Evolutionary conservation across 2,888 invertebrate genomes (phyloP).

Genomic region (Drosophila limbata): DNA sequence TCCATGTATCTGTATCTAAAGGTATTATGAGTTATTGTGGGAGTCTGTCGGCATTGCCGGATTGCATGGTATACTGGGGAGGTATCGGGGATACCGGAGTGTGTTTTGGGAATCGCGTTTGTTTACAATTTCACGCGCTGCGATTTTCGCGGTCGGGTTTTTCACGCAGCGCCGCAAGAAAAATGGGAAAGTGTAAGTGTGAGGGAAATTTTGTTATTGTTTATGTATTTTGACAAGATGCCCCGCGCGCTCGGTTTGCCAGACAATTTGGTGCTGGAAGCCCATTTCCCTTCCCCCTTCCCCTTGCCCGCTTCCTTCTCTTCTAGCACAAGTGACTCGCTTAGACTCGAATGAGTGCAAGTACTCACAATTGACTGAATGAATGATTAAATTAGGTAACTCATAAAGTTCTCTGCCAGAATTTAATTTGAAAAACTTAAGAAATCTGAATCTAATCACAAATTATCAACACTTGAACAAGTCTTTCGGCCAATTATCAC

Average conservation of each 20-base stretch:
- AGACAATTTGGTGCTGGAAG: constrained; percentile 74
- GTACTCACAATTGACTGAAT: constrained; percentile 22
- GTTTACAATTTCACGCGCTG: constrained; percentile 78
- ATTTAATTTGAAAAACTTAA: not conserved
- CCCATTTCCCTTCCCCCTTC: not conserved
- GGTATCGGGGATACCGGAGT: not conserved
- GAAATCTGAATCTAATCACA: constrained; percentile 1
- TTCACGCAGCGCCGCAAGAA: constrained; percentile 69
- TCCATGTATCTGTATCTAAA: constrained; percentile 28
- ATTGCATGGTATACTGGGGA: constrained; percentile 1
- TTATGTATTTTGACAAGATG: constrained; percentile 85
- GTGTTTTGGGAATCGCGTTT: constrained; percentile 45
- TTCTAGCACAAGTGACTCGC: not conserved
- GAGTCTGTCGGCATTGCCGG: constrained; percentile 66
- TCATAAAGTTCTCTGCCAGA: constrained; percentile 8
- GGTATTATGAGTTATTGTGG: constrained; percentile 79
- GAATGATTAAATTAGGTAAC: constrained; percentile 21
- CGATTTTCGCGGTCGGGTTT: constrained; percentile 80
- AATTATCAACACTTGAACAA: constrained; percentile 17
- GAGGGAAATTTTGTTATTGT: constrained; percentile 79
- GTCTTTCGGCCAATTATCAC: constrained; percentile 6
- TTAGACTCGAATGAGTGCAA: constrained; percentile 13
- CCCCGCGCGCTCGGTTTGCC: constrained; percentile 67
- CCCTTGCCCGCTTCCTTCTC: not conserved
- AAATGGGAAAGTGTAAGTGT: constrained; percentile 71